Conservation (phyloP, 2,797 vertebrate species). For the Parauchenoglanis punctatus region DNA sequence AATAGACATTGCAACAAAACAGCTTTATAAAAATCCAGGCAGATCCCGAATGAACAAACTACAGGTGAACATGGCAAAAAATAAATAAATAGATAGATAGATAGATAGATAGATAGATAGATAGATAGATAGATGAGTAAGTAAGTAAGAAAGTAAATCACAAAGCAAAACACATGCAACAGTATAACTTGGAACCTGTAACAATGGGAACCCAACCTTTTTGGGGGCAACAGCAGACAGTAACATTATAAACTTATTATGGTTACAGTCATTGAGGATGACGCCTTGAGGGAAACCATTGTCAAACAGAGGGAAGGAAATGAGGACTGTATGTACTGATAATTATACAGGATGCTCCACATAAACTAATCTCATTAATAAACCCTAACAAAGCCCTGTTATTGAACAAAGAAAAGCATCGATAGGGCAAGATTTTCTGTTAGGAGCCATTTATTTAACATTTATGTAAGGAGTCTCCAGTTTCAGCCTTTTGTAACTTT, state of each 20-base stretch:
- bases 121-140: no score
- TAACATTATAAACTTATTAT: not conserved
- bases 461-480: not conserved
- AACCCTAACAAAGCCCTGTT: not conserved
- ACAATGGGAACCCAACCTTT: not conserved
- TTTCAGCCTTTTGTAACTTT: not conserved
- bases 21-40: not conserved
- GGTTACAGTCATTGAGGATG: not conserved
- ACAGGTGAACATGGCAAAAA: not conserved
- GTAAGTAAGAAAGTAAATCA: no score
- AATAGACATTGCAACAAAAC: not conserved
- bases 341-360: not conserved
- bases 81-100: not conserved
- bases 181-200: not conserved
- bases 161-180: not conserved
- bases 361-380: not conserved
- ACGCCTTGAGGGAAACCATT: not conserved
- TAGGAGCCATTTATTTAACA: not conserved
- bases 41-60: not conserved
- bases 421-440: not conserved
- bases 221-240: not conserved
- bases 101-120: no score
- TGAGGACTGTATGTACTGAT: not conserved
- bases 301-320: not conserved
- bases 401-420: not conserved